phyloP scores from a whole-genome alignment of 2,113 vertebrate species.

The Corapipo altera region DNA sequence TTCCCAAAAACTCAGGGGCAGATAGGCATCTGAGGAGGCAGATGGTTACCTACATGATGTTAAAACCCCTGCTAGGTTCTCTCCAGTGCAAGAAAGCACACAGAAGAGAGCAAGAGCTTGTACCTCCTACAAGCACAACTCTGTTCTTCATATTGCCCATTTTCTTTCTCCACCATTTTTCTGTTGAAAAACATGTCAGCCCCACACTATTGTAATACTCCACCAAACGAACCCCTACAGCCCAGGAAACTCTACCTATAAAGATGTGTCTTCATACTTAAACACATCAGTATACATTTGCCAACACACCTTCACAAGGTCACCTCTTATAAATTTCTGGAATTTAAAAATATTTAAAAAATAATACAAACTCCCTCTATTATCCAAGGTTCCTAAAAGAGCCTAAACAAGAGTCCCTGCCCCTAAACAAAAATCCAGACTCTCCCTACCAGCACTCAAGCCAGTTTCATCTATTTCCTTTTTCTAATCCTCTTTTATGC shows the following conservation, averaged over 20 bases:
- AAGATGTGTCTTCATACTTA: not conserved
- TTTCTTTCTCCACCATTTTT: not conserved
- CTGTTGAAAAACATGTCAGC: not conserved
- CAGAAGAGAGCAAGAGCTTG: not conserved
- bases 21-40: not conserved
- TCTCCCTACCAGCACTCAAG: not conserved
- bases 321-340: not conserved
- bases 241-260: not conserved
- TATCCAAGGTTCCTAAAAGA: not conserved
- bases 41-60: not conserved
- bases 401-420: not conserved
- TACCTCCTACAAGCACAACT: not conserved
- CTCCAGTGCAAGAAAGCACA: not conserved
- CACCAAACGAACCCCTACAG: not conserved
- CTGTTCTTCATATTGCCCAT: not conserved
- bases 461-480: conserved; percentile 30
- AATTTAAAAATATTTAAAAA: not conserved
- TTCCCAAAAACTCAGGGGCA: not conserved
- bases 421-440: not conserved
- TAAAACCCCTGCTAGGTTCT: not conserved
- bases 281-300: not conserved
- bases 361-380: not conserved
- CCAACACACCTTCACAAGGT: not conserved
- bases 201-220: not conserved
- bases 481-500: conserved; percentile 54